phyloP scores from a whole-genome alignment of 2,888 invertebrate genomes.

The Leistus spinibarbis region DNA sequence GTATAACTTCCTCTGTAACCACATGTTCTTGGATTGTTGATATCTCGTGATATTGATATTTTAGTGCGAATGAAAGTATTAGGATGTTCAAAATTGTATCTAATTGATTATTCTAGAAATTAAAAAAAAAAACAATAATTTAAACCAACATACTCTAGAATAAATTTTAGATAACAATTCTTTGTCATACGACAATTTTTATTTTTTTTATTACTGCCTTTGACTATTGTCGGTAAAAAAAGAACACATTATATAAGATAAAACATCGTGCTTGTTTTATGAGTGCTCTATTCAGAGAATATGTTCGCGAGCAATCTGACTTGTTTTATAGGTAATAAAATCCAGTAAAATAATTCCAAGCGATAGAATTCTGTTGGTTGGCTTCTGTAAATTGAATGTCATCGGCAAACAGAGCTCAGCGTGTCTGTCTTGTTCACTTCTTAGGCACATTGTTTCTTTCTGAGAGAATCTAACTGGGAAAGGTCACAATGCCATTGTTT shows the following conservation, averaged over 20 bases:
- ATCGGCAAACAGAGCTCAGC: neutral
- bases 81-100: no score
- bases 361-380: neutral
- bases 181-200: neutral
- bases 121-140: no score
- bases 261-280: conserved; percentile 3
- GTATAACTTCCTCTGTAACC: no score
- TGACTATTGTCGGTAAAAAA: neutral
- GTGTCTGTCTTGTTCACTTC: no score
- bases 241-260: conserved; percentile 16
- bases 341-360: neutral
- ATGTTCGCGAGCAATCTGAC: conserved; percentile 22
- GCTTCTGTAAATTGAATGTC: conserved; percentile 17
- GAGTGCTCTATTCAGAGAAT: conserved; percentile 9
- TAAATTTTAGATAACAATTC: no score
- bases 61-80: no score
- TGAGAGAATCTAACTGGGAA: neutral
- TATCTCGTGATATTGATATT: no score
- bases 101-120: no score
- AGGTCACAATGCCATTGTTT: neutral
- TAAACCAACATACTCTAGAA: no score
- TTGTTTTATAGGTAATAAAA: conserved; percentile 27
- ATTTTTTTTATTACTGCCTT: neutral
- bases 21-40: no score
- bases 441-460: neutral